Conservation (phyloP, 2,888 invertebrate genomes). For the Lottia scabra region DNA sequence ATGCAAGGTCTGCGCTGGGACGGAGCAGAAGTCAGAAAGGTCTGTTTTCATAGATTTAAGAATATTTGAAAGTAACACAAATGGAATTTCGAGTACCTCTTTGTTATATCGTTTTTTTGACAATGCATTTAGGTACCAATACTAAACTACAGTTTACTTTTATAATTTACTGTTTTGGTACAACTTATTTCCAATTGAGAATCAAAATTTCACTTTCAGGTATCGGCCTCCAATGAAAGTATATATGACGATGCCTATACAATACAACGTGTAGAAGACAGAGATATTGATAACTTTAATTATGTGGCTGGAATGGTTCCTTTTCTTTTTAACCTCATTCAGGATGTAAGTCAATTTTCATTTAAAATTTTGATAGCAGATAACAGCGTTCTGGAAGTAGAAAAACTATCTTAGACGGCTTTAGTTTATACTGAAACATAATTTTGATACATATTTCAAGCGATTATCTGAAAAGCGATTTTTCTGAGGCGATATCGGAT, state of each 20-base stretch:
- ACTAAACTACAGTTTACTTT: too few relatives aligned
- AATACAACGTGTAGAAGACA: constrained; percentile 60
- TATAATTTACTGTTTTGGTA: too few relatives aligned
- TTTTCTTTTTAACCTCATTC: constrained; percentile 65
- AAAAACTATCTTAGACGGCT: too few relatives aligned
- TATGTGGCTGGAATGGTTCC: constrained; percentile 69
- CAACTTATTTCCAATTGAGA: not conserved
- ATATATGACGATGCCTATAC: constrained; percentile 69
- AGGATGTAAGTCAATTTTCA: constrained; percentile 56
- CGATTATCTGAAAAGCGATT: too few relatives aligned
- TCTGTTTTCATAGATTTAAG: constrained; percentile 20
- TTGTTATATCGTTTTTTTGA: too few relatives aligned
- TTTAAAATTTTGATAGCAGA: too few relatives aligned
- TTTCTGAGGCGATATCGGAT: too few relatives aligned
- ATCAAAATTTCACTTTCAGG: constrained; percentile 34
- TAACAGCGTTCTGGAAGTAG: too few relatives aligned
- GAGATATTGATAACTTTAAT: constrained; percentile 61
- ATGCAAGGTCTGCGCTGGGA: constrained; percentile 68
- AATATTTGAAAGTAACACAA: not conserved
- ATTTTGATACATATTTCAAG: too few relatives aligned
- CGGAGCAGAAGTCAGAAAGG: constrained; percentile 67
- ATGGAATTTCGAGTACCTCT: too few relatives aligned
- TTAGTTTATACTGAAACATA: too few relatives aligned
- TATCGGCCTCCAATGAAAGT: constrained; percentile 66
- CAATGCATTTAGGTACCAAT: too few relatives aligned